Conservation (phyloP, 2,113 vertebrate genomes). For the Apistogramma diplotaenia region DNA sequence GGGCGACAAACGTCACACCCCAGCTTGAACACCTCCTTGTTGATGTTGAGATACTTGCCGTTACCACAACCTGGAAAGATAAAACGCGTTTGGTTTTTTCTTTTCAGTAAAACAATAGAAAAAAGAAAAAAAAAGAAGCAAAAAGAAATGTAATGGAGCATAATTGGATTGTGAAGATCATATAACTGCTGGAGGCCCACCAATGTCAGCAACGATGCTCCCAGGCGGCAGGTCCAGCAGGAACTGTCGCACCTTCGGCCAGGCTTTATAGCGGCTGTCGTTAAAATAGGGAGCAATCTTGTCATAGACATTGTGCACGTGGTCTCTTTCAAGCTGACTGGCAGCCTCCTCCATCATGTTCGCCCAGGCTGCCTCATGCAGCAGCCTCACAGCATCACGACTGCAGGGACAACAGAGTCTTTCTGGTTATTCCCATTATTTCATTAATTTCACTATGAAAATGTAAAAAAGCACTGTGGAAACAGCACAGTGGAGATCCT, state of each 20-base stretch:
- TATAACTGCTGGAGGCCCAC: conserved; percentile 46
- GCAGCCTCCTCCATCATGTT: conserved; percentile 79
- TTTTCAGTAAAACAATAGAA: too few species aligned
- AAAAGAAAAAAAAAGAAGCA: too few species aligned
- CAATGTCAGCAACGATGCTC: conserved; percentile 80
- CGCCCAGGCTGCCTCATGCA: conserved; percentile 44
- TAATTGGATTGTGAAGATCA: too few species aligned
- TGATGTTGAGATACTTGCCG: conserved; percentile 83
- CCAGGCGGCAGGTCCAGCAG: conserved; percentile 78
- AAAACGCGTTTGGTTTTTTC: too few species aligned
- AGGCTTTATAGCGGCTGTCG: conserved; percentile 78
- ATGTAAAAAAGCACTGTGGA: background rate
- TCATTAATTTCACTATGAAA: background rate
- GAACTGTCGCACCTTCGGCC: conserved; percentile 81
- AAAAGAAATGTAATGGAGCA: too few species aligned
- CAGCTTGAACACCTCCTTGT: conserved; percentile 76
- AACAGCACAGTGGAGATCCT: background rate
- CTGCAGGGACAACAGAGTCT: conserved; percentile 27
- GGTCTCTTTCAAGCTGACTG: conserved; percentile 75
- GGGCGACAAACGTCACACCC: conserved; percentile 76
- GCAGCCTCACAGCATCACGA: conserved; percentile 48
- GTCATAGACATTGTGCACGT: conserved; percentile 79
- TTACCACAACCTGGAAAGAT: conserved; percentile 77
- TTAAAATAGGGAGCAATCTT: conserved; percentile 82
- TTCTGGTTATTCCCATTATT: background rate